phyloP scores from a whole-genome alignment of 2,797 vertebrate genomes.

The Xerus rutilus region DNA sequence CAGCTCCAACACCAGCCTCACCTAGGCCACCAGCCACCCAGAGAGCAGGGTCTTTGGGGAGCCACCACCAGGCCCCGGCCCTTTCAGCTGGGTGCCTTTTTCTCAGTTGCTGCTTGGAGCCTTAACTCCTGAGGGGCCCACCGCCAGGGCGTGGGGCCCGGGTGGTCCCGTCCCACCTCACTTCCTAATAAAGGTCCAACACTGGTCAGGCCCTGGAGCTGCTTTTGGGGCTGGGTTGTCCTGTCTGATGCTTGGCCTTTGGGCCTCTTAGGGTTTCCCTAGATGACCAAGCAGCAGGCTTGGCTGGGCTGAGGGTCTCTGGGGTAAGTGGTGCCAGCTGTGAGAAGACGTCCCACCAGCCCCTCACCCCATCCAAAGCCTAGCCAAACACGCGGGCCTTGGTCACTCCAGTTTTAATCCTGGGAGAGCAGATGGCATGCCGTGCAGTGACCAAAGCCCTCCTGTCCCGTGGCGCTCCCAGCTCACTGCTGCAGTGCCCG shows the following conservation, averaged over 20 bases:
- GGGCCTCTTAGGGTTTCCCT: neutral
- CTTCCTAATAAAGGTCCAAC: conserved; percentile 79
- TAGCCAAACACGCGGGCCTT: neutral
- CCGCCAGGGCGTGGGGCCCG: neutral
- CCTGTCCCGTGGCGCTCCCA: fast-evolving
- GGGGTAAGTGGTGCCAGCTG: neutral
- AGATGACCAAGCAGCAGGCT: neutral
- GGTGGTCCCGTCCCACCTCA: neutral
- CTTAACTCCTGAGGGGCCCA: conserved; percentile 70
- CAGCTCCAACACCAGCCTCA: conserved; percentile 97
- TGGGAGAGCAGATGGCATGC: neutral
- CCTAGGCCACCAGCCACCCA: conserved; percentile 84
- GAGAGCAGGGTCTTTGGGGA: neutral
- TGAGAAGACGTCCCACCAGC: fast-evolving
- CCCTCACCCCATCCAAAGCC: neutral
- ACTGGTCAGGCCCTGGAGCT: conserved; percentile 37
- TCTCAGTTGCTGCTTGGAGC: conserved; percentile 80
- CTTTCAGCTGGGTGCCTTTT: neutral
- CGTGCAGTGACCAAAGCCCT: fast-evolving
- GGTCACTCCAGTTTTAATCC: conserved; percentile 45
- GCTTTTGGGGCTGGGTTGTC: neutral
- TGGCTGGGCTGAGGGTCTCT: neutral
- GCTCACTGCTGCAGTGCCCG: neutral
- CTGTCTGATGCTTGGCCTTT: neutral
- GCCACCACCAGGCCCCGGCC: neutral